Conservation (phyloP, 2,113 vertebrate species). For the Gopherus evgoodei region DNA sequence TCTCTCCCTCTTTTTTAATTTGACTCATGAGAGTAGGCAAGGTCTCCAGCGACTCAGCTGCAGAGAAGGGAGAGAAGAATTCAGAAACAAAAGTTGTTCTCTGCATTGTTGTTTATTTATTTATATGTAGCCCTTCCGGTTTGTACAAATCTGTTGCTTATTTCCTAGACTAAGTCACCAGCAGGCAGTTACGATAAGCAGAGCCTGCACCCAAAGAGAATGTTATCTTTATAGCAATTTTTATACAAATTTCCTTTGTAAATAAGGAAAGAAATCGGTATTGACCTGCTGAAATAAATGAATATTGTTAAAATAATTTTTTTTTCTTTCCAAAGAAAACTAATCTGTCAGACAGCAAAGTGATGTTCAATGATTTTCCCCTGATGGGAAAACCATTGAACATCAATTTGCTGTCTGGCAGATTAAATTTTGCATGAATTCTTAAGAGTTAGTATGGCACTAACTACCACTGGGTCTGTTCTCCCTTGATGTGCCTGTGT, state of each 20-base stretch:
- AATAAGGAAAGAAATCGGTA: constrained; percentile 59
- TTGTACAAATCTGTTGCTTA: constrained; percentile 41
- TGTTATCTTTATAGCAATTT: constrained; percentile 69
- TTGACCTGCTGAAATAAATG: constrained; percentile 23
- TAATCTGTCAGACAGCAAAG: too few species aligned
- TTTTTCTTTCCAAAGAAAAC: background rate
- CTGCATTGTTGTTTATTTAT: background rate
- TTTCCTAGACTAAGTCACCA: background rate
- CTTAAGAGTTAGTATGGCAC: accelerated
- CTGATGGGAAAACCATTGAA: background rate
- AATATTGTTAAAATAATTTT: constrained; percentile 53
- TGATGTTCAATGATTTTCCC: too few species aligned
- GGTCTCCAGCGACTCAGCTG: background rate
- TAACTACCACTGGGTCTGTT: accelerated
- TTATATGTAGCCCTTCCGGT: background rate
- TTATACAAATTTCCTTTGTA: constrained; percentile 47
- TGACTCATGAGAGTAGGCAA: background rate
- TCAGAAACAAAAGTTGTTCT: background rate
- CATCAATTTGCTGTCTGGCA: constrained; percentile 18
- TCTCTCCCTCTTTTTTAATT: background rate
- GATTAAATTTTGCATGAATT: background rate
- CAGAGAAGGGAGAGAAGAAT: constrained; percentile 1
- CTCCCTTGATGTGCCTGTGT: background rate
- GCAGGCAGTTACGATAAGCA: constrained; percentile 62
- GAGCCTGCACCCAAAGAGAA: constrained; percentile 23